phyloP scores from a whole-genome alignment of 2,888 invertebrate species.

The Halictus ligatus region DNA sequence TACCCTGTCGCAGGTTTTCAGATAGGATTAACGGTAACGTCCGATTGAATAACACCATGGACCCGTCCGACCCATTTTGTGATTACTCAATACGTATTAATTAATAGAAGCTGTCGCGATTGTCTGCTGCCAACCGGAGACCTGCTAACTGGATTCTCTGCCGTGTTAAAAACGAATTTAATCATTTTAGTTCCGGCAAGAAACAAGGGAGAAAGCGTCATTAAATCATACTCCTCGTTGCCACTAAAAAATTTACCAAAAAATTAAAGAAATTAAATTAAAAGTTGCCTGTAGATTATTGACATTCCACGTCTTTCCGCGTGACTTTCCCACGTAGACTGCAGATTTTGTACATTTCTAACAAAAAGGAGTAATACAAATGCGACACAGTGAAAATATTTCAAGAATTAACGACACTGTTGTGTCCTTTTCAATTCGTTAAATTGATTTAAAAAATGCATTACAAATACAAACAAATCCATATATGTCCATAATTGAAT shows the following conservation, averaged over 20 bases:
- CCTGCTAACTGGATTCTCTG: not conserved
- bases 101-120: not conserved
- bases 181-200: not conserved
- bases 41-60: constrained; percentile 8
- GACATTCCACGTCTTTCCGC: too few species aligned
- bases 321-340: too few species aligned
- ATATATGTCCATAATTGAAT: too few species aligned
- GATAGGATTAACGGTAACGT: not conserved
- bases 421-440: too few species aligned
- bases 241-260: not conserved
- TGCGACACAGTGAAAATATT: too few species aligned
- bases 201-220: not conserved
- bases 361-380: too few species aligned
- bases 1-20: not conserved
- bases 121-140: not conserved
- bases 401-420: too few species aligned
- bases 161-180: not conserved
- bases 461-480: too few species aligned
- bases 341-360: too few species aligned
- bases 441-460: too few species aligned
- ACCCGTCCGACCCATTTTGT: not conserved
- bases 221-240: not conserved
- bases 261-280: not conserved
- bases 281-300: too few species aligned
- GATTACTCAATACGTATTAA: not conserved